Evolutionary conservation across 1,140 invertebrate species (phyloP).

Genomic region (Atta colombica): DNA sequence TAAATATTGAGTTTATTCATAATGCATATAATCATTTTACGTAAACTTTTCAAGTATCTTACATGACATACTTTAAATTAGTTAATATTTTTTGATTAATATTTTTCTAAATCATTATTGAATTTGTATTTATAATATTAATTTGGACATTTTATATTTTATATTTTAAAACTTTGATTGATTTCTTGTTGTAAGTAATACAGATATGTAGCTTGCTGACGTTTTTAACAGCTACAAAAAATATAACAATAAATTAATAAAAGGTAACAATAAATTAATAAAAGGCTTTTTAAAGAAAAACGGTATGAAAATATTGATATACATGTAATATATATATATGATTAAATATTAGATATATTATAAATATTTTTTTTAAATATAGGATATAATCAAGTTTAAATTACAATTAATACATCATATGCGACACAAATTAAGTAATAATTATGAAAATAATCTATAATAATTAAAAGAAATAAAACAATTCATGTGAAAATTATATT

Average conservation of each 20-base stretch:
- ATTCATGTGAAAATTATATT: too few species aligned
- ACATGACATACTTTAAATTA: neutral
- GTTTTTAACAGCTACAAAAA: constrained; percentile 49
- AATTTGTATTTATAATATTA: neutral
- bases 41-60: neutral
- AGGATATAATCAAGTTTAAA: neutral
- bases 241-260: neutral
- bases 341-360: neutral
- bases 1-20: neutral
- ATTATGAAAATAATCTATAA: neutral
- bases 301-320: too few species aligned
- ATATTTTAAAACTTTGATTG: neutral
- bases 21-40: neutral
- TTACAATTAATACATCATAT: too few species aligned
- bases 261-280: neutral
- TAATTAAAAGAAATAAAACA: neutral
- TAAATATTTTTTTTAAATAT: neutral
- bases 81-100: neutral
- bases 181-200: constrained; percentile 12
- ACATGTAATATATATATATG: too few species aligned
- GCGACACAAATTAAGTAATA: too few species aligned
- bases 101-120: neutral
- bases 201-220: constrained; percentile 31
- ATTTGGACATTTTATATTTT: neutral
- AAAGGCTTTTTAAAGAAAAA: too few species aligned